These are phyloP conservation scores for Rhadina sibilatrix DNA, from an alignment of 2,113 vertebrate genomes.

Conservation along the genomic window DNA sequence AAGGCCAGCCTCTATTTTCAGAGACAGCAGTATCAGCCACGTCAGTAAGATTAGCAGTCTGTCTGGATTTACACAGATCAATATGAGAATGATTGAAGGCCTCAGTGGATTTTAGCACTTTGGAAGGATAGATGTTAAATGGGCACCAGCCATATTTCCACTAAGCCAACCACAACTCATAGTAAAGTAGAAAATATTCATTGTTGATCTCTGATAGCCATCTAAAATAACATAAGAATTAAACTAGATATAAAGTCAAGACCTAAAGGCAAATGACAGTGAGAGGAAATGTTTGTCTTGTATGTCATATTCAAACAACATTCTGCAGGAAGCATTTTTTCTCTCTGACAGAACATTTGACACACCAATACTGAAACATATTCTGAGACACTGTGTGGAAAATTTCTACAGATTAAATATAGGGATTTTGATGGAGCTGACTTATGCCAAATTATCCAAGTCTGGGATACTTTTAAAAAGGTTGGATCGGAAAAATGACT, in stretches of 20 bases:
- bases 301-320: not conserved
- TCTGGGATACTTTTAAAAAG: not conserved
- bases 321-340: not conserved
- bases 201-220: not conserved
- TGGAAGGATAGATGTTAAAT: not conserved
- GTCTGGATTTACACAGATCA: not conserved
- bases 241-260: not conserved
- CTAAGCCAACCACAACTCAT: not conserved
- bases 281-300: not conserved
- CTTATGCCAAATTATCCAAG: not conserved
- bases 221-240: not conserved
- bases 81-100: not conserved
- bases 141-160: not conserved
- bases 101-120: not conserved
- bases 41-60: not conserved
- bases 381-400: not conserved
- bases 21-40: not conserved
- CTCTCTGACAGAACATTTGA: not conserved
- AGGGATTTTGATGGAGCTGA: not conserved
- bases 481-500: not conserved
- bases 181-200: not conserved
- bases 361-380: not conserved
- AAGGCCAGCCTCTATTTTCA: not conserved
- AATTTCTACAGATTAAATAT: not conserved
- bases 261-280: not conserved